Evolutionary conservation across 2,113 vertebrate genomes (phyloP).

Genomic region (Amblyornis subalaris): DNA sequence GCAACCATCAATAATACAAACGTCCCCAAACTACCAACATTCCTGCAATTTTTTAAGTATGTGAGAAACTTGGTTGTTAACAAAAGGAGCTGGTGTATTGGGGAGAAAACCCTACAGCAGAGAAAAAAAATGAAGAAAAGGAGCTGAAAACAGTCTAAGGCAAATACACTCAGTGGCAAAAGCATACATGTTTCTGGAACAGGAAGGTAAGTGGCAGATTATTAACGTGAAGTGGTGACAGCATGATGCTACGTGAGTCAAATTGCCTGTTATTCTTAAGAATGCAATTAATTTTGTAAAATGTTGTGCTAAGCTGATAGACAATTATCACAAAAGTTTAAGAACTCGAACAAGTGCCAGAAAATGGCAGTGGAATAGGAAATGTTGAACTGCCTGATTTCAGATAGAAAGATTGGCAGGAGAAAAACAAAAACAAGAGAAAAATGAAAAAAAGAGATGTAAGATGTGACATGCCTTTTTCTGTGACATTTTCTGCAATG

Average conservation of each 20-base stretch:
- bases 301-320: background rate
- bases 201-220: background rate
- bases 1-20: constrained; percentile 31
- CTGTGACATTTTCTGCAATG: background rate
- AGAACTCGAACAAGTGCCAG: background rate
- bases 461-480: background rate
- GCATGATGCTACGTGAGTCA: background rate
- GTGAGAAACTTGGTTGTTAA: background rate
- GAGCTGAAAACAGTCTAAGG: background rate
- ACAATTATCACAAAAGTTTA: background rate
- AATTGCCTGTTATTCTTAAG: background rate
- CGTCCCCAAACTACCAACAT: background rate
- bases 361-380: background rate
- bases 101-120: background rate
- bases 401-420: background rate
- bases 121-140: background rate
- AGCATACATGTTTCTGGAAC: background rate
- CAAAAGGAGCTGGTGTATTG: background rate
- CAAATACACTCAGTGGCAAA: background rate
- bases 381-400: background rate
- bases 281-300: background rate
- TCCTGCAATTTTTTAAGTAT: background rate
- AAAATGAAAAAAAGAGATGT: background rate
- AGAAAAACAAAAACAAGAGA: background rate
- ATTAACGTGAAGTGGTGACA: background rate